Evolutionary conservation across 2,888 invertebrate species (phyloP), one percentile per base, ranked within the genome.

Genomic region (Platycnemis pennipes): DNA sequence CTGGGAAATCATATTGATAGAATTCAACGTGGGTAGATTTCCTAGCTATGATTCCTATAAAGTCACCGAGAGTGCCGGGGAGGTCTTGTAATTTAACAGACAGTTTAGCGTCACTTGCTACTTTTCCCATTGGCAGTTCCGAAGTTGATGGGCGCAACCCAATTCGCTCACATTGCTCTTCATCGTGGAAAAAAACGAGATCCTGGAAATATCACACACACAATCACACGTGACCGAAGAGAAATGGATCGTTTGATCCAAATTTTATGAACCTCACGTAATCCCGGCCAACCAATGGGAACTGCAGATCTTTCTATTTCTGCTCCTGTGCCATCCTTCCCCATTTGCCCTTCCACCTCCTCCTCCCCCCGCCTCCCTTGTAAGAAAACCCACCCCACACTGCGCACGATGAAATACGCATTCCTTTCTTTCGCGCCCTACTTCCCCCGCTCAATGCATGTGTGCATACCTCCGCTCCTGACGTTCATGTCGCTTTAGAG

Each of bases 191-290:
- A 77, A 77, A 77, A 77, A 77, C 63, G 37, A 77, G 11, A 37
- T 31, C 77, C 8, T 1, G 37, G 37, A 77, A 77, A 31, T 37
- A 37, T 91, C 63, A 44, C 91, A 91, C 91, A 91, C 89, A 91
- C 91, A 77, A 77, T 37, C 77, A 37, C 37, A 77, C 77, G 77
- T 77, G 77, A 77, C 77, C 77, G 42, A 89, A 42, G 53, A 56
- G 63, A n/a, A 63, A 91, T 56, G 91, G 63, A 91, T 56, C 63
- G 63, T 91, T 63, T 91, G 56, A 91, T 91, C 91, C 69, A 91
- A 91, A 63, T 91, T 63, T 63, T 91, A 91, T 69, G 91, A 91
- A 44, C 45, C 91, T 53, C 56, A 56, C 53, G 91, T 91, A 63
- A 91, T 91, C 63, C 44, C 44, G 45, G 91, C 63, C 91, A 45